These are phyloP conservation scores for Epirrhoe tristata DNA, from an alignment of 2,888 invertebrate species.

Conservation along the genomic window DNA sequence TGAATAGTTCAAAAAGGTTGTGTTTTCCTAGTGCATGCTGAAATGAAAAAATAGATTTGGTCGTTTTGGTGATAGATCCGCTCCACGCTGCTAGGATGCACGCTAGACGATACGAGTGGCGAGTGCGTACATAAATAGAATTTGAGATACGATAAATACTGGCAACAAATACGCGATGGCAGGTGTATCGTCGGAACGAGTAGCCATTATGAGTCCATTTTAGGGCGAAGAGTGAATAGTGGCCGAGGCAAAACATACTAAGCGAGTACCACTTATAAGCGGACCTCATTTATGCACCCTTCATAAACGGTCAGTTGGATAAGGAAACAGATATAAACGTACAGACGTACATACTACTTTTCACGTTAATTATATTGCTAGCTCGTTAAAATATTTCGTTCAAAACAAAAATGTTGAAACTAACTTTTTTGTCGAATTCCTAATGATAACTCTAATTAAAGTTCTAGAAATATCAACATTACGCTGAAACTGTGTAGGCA, in stretches of 20 bases:
- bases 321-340: conserved; percentile 63
- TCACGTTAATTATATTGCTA: conserved; percentile 28
- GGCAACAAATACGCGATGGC: conserved; percentile 73
- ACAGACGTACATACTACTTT: conserved; percentile 35
- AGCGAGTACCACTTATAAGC: conserved; percentile 59
- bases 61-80: not conserved
- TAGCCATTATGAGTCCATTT: conserved; percentile 83
- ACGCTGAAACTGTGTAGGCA: conserved; percentile 2
- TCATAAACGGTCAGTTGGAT: conserved; percentile 75
- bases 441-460: conserved; percentile 19
- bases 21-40: not conserved
- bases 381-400: conserved; percentile 29
- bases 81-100: conserved; percentile 53
- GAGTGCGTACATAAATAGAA: conserved; percentile 53
- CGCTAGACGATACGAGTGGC: conserved; percentile 40
- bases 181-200: conserved; percentile 81
- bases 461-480: conserved; percentile 13
- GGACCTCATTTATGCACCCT: conserved; percentile 82
- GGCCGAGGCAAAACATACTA: conserved; percentile 69
- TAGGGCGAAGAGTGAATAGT: conserved; percentile 78
- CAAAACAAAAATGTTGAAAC: conserved; percentile 5
- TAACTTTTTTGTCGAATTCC: conserved; percentile 10
- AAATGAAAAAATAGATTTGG: not conserved
- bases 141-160: conserved; percentile 67
- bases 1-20: not conserved